phyloP scores from a whole-genome alignment of 2,888 invertebrate genomes.

The Euproctis similis region DNA sequence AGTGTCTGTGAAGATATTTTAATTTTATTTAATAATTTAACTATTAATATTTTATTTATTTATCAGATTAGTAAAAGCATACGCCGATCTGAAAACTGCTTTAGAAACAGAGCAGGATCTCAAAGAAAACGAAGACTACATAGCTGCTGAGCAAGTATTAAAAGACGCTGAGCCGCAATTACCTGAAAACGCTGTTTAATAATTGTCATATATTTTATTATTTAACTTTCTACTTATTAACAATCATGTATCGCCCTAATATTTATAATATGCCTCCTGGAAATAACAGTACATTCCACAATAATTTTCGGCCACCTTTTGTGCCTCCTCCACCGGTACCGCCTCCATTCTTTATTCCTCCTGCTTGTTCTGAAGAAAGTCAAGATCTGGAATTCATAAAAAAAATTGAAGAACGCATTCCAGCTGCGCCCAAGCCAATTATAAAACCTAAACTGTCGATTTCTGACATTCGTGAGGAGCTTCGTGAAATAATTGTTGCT shows the following conservation, averaged over 20 bases:
- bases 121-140: slow-evolving; percentile 82
- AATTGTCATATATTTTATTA: slow-evolving; percentile 28
- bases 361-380: slow-evolving; percentile 5
- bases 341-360: slow-evolving; percentile 19
- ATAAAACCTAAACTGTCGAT: slow-evolving; percentile 26
- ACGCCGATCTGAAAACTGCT: slow-evolving; percentile 82
- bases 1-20: too few species aligned
- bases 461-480: slow-evolving; percentile 30
- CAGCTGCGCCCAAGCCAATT: slow-evolving; percentile 1
- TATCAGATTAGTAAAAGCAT: slow-evolving; percentile 82
- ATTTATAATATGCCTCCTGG: slow-evolving; percentile 47
- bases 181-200: slow-evolving; percentile 48
- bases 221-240: slow-evolving; percentile 28
- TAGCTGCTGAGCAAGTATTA: slow-evolving; percentile 79
- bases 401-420: slow-evolving; percentile 28
- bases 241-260: slow-evolving; percentile 63
- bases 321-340: slow-evolving; percentile 37
- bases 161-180: slow-evolving; percentile 80
- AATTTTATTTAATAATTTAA: background rate
- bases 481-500: slow-evolving; percentile 27
- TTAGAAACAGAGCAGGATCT: slow-evolving; percentile 85
- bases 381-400: slow-evolving; percentile 44
- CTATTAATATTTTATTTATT: too few species aligned
- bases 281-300: slow-evolving; percentile 60
- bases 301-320: slow-evolving; percentile 17